Evolutionary conservation across 2,113 vertebrate species (phyloP).

Genomic region (Lethenteron reissneri): DNA sequence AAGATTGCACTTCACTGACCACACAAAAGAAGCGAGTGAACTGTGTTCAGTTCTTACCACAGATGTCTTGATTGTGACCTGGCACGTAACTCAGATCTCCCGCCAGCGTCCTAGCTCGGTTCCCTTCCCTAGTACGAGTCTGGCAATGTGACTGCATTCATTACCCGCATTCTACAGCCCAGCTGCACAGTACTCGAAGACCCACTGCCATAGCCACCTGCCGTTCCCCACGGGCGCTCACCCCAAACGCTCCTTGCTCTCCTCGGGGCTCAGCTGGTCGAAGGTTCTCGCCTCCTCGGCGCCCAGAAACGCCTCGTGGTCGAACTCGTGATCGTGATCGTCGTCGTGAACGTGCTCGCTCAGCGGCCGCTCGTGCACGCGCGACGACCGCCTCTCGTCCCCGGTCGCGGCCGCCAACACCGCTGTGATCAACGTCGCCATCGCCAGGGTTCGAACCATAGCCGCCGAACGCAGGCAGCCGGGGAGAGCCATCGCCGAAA

Average conservation of each 20-base stretch:
- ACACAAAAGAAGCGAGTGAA: no score
- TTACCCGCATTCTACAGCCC: not conserved
- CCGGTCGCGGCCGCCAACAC: not conserved
- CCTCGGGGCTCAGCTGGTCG: constrained; percentile 53
- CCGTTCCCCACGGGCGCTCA: constrained; percentile 25
- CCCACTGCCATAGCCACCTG: not conserved
- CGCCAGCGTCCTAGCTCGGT: not conserved
- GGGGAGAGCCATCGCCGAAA: no score
- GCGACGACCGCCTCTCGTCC: constrained; percentile 11
- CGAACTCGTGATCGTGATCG: constrained; percentile 62
- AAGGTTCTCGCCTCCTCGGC: constrained; percentile 54
- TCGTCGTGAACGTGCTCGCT: constrained; percentile 55
- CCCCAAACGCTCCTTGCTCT: constrained; percentile 77
- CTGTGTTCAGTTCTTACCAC: not conserved
- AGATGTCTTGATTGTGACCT: not conserved
- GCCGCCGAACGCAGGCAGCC: no score
- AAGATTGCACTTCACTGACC: no score
- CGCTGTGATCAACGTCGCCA: no score
- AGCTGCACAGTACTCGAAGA: not conserved
- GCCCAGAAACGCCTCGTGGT: constrained; percentile 77
- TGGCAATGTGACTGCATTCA: not conserved
- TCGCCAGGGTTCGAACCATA: no score
- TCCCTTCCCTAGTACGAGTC: not conserved
- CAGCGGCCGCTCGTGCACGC: constrained; percentile 43
- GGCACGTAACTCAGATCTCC: not conserved